A percentile compares a stretch with the other conserved stretches of the same genome.
These are phyloP conservation scores for Papilio polyxenes DNA, from an alignment of 1,140 invertebrate genomes.

Conservation along the genomic window DNA sequence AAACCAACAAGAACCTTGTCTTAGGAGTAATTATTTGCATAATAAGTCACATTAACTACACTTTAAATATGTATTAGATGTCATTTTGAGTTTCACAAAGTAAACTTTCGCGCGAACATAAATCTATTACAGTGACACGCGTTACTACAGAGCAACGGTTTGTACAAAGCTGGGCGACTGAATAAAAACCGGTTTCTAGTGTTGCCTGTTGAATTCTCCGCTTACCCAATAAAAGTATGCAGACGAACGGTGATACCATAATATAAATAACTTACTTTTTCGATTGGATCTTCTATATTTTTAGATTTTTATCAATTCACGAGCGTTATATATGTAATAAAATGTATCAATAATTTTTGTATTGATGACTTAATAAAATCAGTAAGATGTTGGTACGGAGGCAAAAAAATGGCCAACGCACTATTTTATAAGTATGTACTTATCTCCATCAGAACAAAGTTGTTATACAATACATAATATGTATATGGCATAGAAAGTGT, in stretches of 20 bases:
- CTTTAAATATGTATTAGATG: conserved; percentile 49
- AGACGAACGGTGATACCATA: not conserved
- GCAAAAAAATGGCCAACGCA: too few relatives aligned
- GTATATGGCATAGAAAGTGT: too few relatives aligned
- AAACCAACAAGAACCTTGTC: not conserved
- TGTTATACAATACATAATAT: not conserved
- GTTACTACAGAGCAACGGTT: conserved; percentile 63
- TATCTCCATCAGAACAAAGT: not conserved
- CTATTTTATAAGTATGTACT: too few relatives aligned
- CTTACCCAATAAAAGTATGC: conserved; percentile 5
- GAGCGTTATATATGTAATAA: not conserved
- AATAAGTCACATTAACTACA: conserved; percentile 41
- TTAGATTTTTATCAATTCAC: not conserved
- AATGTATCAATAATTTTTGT: not conserved
- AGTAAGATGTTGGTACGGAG: not conserved
- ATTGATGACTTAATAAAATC: not conserved
- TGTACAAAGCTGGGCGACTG: conserved; percentile 59
- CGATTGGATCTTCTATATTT: not conserved
- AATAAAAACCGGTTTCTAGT: conserved; percentile 41
- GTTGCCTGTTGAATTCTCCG: not conserved
- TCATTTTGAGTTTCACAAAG: conserved; percentile 60
- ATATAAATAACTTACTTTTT: not conserved
- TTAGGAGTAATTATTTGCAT: not conserved
- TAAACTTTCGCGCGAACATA: conserved; percentile 67
- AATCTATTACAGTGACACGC: conserved; percentile 47